phyloP scores from a whole-genome alignment of 2,113 vertebrate genomes.

The Thamnophis sirtalis region DNA sequence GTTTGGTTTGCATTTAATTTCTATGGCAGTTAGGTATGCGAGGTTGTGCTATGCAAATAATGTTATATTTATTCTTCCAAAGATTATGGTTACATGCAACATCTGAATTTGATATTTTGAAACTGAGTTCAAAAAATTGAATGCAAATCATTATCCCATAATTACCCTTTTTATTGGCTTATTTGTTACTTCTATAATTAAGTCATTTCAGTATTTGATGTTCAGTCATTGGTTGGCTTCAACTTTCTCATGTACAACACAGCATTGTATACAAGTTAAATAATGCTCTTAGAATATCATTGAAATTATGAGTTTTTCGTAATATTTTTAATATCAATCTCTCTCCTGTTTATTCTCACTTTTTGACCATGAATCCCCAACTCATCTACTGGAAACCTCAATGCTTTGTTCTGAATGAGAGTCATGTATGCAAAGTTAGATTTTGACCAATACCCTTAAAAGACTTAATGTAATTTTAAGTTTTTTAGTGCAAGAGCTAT shows the following conservation, averaged over 20 bases:
- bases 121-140: constrained; percentile 60
- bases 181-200: constrained; percentile 52
- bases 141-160: constrained; percentile 51
- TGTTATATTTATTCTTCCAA: constrained; percentile 66
- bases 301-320: neutral
- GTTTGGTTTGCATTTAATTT: constrained; percentile 72
- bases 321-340: neutral
- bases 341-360: neutral
- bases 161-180: constrained; percentile 52
- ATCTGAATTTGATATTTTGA: constrained; percentile 68
- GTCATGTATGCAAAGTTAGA: neutral
- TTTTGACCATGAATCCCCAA: neutral
- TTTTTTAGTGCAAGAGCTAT: neutral
- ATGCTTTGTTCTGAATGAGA: neutral
- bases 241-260: neutral
- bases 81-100: constrained; percentile 57
- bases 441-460: neutral
- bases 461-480: neutral
- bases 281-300: neutral
- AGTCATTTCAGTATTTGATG: constrained; percentile 48
- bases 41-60: constrained; percentile 56
- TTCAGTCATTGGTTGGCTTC: constrained; percentile 37
- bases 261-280: neutral
- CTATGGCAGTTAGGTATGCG: constrained; percentile 57
- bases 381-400: neutral